Conservation (phyloP, 2,888 invertebrate genomes). For the Mesorhabditis spiculigera region DNA sequence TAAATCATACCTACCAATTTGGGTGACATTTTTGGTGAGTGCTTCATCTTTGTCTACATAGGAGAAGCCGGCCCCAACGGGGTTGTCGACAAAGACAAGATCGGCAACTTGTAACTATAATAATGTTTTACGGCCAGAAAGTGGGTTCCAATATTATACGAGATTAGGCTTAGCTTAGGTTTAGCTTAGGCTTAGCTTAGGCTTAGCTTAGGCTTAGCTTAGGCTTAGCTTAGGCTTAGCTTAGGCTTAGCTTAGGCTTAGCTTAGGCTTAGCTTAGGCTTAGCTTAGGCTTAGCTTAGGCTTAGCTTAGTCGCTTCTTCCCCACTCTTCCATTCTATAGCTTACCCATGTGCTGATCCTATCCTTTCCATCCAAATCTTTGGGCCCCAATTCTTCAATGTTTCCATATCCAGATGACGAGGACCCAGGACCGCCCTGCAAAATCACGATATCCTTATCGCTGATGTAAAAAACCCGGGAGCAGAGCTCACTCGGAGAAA, state of each 20-base stretch:
- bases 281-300: no score
- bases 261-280: no score
- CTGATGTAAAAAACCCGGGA: neutral
- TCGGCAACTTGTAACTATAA: neutral
- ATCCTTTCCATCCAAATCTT: conserved; percentile 70
- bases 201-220: no score
- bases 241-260: no score
- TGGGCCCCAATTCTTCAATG: conserved; percentile 78
- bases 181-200: no score
- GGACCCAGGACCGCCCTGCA: conserved; percentile 79
- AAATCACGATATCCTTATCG: neutral
- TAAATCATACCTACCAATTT: conserved; percentile 61
- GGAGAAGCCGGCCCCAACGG: conserved; percentile 78
- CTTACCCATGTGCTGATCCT: conserved; percentile 76
- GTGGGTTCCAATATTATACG: no score
- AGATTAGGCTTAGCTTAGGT: no score
- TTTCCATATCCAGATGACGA: conserved; percentile 81
- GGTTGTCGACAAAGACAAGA: conserved; percentile 79
- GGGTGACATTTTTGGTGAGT: conserved; percentile 59
- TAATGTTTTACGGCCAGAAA: no score
- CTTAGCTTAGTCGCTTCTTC: no score
- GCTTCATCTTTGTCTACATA: conserved; percentile 65
- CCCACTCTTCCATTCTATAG: no score
- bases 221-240: no score
- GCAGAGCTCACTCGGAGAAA: neutral